Evolutionary conservation across 2,797 vertebrate species (phyloP).

Genomic region (Takifugu rubripes): DNA sequence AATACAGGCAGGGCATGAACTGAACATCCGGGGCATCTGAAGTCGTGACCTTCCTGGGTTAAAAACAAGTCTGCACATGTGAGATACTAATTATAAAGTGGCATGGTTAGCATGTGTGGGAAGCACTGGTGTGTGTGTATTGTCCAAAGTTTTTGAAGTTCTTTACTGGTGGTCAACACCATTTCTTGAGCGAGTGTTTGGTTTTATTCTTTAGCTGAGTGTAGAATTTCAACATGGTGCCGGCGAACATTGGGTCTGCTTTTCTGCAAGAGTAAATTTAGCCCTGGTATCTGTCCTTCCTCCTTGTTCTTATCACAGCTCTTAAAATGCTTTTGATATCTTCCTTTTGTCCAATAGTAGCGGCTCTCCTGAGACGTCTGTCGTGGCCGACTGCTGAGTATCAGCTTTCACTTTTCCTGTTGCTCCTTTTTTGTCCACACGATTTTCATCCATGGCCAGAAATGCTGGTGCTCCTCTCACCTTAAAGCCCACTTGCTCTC

Average conservation of each 20-base stretch:
- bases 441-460: conserved; percentile 13
- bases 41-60: conserved; percentile 39
- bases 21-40: conserved; percentile 28
- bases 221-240: conserved; percentile 1
- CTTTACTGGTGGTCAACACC: background rate
- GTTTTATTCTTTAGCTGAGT: background rate
- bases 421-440: conserved; percentile 11
- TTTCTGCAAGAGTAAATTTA: conserved; percentile 33
- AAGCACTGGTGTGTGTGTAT: conserved; percentile 7
- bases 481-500: conserved; percentile 21
- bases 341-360: conserved; percentile 27
- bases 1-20: conserved; percentile 35
- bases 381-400: conserved; percentile 10
- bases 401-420: conserved; percentile 23
- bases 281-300: conserved; percentile 38
- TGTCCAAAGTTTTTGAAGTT: too few relatives aligned
- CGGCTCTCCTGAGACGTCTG: conserved; percentile 36
- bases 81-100: conserved; percentile 48
- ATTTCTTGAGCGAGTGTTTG: background rate
- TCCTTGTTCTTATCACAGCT: conserved; percentile 40
- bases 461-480: conserved; percentile 11
- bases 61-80: conserved; percentile 36
- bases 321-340: conserved; percentile 60
- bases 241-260: background rate
- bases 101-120: conserved; percentile 28